A percentile compares a stretch with the other conserved stretches of the same genome.
These are phyloP conservation scores for Drosophila emarginata DNA, from an alignment of 2,888 invertebrate species.

Conservation along the genomic window DNA sequence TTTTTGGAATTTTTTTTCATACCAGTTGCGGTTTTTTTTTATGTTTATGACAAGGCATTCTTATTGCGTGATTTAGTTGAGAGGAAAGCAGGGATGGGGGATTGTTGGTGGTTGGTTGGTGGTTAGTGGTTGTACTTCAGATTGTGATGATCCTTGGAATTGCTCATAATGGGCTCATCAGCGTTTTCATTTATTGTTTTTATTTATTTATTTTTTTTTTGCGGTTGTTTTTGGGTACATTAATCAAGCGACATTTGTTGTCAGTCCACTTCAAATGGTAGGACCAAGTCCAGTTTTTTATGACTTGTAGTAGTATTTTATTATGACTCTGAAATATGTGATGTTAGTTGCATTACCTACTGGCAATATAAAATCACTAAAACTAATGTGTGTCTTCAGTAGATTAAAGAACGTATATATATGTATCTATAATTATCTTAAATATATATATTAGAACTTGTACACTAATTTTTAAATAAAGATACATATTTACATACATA, in stretches of 20 bases:
- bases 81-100: slow-evolving; percentile 15
- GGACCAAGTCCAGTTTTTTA: slow-evolving; percentile 40
- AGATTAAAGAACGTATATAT: no score
- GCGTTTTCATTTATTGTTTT: slow-evolving; percentile 48
- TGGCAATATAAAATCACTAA: not conserved
- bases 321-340: not conserved
- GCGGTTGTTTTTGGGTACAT: slow-evolving; percentile 58
- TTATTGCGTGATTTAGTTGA: slow-evolving; percentile 46
- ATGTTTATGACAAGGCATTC: slow-evolving; percentile 52
- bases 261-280: slow-evolving; percentile 3
- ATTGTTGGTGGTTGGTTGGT: not conserved
- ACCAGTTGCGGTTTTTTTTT: slow-evolving; percentile 65
- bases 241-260: slow-evolving; percentile 68
- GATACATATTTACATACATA: no score
- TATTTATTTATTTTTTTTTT: slow-evolving; percentile 43
- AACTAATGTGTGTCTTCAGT: not conserved
- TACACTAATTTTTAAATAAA: no score
- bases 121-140: slow-evolving; percentile 30
- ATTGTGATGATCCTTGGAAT: slow-evolving; percentile 41
- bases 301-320: slow-evolving; percentile 30
- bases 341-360: not conserved
- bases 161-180: slow-evolving; percentile 73
- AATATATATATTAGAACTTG: no score
- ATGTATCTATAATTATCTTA: no score
- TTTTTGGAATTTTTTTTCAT: slow-evolving; percentile 42